Base-by-base conservation (phyloP, 53 echinoderm and acorn worm genomes). In the Apostichopus leukothele region DNA sequence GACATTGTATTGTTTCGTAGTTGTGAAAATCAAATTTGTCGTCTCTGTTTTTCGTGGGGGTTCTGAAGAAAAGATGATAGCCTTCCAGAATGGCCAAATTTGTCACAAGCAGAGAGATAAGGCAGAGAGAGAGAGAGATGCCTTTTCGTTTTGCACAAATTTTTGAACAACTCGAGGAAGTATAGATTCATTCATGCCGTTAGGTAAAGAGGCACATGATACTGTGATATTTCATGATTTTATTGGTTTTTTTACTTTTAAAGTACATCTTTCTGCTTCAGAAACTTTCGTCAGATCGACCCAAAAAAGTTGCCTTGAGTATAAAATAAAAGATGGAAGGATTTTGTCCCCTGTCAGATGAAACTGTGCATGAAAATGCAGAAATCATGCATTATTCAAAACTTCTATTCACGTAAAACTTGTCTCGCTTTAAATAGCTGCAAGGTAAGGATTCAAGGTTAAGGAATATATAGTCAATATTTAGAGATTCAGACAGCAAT, bases 1-100 rank as follows among this genome's bases (percentile, higher is more conserved):
- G 81, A 81, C 81, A 81, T 51, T 22, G 81, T 81, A 81, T 81
- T 81, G 81, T 81, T 81, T 81, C 71, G 54, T 81, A 55, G 81
- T 21, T 57, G 80, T 81, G 81, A 81, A 81, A 81, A 81, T 81
- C 81, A 54, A 81, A 81, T 81, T 81, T 53, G 81, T 59, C 59
- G 81, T 21, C 81, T 54, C 55, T 21, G 21, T 81, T 1, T 27
- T 39, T 39, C 23, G 59, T 59, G 22, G 81, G 81, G 81, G 79
- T 12, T 52, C 79, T 5, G 57, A n/a, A 50, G 20, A 59, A 71
- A 71, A 19, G 71, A 71, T 71, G 71, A 71, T 71, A 18, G 71
- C 71, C 71, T 71, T 19, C 71, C 71, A 71, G 71, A 19, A 71
- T 5, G 71, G 18, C 20, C 71, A 71, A 19, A 71, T 71, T 71